Base-by-base conservation (phyloP, 2,113 vertebrate genomes). In the Leiothrix lutea region DNA sequence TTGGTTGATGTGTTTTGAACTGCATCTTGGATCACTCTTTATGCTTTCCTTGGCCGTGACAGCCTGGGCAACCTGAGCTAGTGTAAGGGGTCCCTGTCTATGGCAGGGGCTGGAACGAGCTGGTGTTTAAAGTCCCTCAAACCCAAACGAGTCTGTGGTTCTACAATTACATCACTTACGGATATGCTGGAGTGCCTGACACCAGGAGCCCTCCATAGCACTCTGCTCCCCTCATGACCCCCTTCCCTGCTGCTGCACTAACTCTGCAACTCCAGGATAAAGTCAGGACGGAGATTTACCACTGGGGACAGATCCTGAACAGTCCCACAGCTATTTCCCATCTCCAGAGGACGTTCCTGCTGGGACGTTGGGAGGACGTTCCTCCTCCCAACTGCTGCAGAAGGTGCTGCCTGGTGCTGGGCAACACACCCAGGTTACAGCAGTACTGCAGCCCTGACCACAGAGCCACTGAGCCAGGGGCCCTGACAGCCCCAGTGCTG, bases 271-370 rank as follows among this genome's bases (percentile, higher is more conserved):
- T 64, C 64, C 5, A 4, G 8, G 29, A 15, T 24, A 28, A 78
- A 42, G 16, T 62, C 56, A 38, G 72, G 69, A 81, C 56, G 70
- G 47, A 51, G 38, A 36, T 42, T 11, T 5, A n/a, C 40, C 28
- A 5, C 48, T 9, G 29, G 31, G 15, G 36, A 40, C 45, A 54
- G 42, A 65, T 48, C 18, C 28, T 23, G 57, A 53, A 21, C 0
- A 0, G 38, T 47, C 12, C 42, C 50, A 48, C 58, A 38, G 36
- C 70, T 36, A 7, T 25, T 5, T 2, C 57, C 25, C 3, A 0
- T 31, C 29, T 58, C 42, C 51, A 51, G 72, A 84, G 86, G 62
- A 33, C 6, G 58, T 67, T 33, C 17, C 0, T 31, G 42, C n/a
- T n/a, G n/a, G n/a, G n/a, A n/a, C n/a, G n/a, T n/a, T n/a, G n/a